These are phyloP conservation scores for Drosophila nikananu DNA, from an alignment of 1,140 invertebrate genomes.

Conservation along the genomic window DNA sequence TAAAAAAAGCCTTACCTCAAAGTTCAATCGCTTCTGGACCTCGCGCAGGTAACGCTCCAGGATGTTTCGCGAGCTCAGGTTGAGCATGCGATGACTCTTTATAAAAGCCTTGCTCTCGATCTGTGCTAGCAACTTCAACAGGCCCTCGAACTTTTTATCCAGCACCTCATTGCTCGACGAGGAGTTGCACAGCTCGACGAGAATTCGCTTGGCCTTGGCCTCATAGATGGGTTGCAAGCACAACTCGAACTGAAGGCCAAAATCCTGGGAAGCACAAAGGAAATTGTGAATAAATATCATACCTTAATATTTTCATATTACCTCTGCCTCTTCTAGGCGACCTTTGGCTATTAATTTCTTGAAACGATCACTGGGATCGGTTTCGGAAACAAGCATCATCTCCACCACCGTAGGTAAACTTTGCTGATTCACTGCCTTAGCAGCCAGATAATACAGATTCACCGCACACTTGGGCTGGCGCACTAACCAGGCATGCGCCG, in stretches of 20 bases:
- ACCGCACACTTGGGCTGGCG: conserved; percentile 77
- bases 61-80: conserved; percentile 69
- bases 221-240: conserved; percentile 80
- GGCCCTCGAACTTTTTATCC: conserved; percentile 49
- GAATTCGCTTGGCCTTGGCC: conserved; percentile 75
- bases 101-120: conserved; percentile 76
- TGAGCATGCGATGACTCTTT: conserved; percentile 72
- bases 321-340: conserved; percentile 82
- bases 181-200: conserved; percentile 65
- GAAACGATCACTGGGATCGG: conserved; percentile 80
- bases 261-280: conserved; percentile 41
- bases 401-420: conserved; percentile 65
- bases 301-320: conserved; percentile 1
- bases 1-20: conserved; percentile 49
- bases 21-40: conserved; percentile 63
- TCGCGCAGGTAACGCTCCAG: conserved; percentile 69
- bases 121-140: conserved; percentile 57
- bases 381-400: conserved; percentile 81
- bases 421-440: conserved; percentile 30
- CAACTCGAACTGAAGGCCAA: conserved; percentile 79
- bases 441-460: conserved; percentile 79
- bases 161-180: conserved; percentile 10
- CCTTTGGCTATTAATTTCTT: conserved; percentile 81
- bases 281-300: neutral
- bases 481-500: conserved; percentile 72